phyloP scores from a whole-genome alignment of 1,140 invertebrate genomes.

The Subanguina moxae region DNA sequence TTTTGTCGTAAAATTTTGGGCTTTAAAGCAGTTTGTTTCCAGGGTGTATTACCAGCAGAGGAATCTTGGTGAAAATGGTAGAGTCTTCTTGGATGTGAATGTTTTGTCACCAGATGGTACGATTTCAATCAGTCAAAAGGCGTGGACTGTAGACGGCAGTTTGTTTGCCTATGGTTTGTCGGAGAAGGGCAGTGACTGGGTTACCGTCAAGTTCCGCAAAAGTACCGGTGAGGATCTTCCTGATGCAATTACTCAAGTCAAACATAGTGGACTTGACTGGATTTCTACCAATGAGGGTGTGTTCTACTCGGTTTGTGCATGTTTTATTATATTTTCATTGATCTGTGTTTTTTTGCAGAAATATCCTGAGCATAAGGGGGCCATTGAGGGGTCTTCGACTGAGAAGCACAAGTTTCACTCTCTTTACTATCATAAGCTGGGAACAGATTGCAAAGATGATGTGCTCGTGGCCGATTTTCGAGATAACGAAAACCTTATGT shows the following conservation, averaged over 20 bases:
- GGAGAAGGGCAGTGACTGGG: constrained; percentile 83
- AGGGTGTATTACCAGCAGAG: constrained; percentile 90
- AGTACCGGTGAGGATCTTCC: constrained; percentile 72
- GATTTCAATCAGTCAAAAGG: constrained; percentile 72
- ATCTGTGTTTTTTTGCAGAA: constrained; percentile 59
- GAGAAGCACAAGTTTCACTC: constrained; percentile 82
- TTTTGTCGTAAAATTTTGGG: constrained; percentile 8
- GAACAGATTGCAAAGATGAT: constrained; percentile 81
- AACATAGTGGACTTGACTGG: constrained; percentile 84
- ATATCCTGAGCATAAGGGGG: constrained; percentile 75
- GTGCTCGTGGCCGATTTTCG: constrained; percentile 82
- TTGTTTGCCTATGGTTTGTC: constrained; percentile 86
- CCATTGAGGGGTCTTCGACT: constrained; percentile 83
- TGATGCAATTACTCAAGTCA: constrained; percentile 82
- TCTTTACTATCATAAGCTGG: constrained; percentile 83
- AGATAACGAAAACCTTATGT: constrained; percentile 83
- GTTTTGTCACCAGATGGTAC: constrained; percentile 86
- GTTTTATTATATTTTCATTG: constrained; percentile 6
- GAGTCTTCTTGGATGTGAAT: constrained; percentile 86
- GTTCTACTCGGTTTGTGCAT: constrained; percentile 77
- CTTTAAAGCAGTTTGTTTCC: constrained; percentile 23
- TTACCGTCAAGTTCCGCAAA: constrained; percentile 71
- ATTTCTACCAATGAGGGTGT: constrained; percentile 85
- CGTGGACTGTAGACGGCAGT: constrained; percentile 84
- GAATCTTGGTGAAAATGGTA: constrained; percentile 71